Evolutionary conservation across 2,113 vertebrate species (phyloP).

Genomic region (Ciconia maguari): DNA sequence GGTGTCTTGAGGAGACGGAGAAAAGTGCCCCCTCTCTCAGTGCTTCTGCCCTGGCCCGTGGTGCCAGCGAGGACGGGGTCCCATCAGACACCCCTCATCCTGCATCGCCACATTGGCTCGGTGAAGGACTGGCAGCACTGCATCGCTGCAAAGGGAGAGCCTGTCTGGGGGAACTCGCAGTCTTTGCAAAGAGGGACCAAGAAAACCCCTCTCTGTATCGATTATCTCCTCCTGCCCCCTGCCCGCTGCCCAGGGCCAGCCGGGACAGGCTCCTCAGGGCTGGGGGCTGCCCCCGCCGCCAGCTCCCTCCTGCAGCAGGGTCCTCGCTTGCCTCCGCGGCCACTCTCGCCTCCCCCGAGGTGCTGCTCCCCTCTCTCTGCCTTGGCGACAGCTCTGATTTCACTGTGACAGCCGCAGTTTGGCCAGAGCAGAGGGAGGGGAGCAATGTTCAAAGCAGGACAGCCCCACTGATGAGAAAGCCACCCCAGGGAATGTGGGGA

Average conservation of each 20-base stretch:
- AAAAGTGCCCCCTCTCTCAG: not conserved
- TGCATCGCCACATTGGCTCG: rapidly evolving
- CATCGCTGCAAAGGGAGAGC: not conserved
- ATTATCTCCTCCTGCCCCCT: not conserved
- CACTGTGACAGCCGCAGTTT: not conserved
- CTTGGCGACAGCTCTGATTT: not conserved
- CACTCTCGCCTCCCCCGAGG: not conserved
- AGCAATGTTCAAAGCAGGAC: not conserved
- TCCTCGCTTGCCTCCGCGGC: not conserved
- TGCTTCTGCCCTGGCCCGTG: not conserved
- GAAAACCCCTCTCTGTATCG: not conserved
- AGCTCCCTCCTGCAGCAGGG: not conserved
- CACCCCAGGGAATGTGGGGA: not conserved
- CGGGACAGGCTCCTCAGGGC: rapidly evolving
- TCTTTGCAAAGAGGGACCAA: not conserved
- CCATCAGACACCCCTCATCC: not conserved
- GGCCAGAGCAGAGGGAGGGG: not conserved
- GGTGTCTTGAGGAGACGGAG: not conserved
- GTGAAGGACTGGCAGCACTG: not conserved
- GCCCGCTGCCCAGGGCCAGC: not conserved
- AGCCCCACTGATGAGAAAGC: not conserved
- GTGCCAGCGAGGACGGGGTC: not conserved
- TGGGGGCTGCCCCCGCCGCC: rapidly evolving
- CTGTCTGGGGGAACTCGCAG: not conserved
- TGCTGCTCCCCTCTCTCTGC: not conserved